These are phyloP conservation scores for Rhopilema esculentum DNA, from an alignment of 30 jellyfish, hydroid and myxozoan genomes.

Conservation along the genomic window DNA sequence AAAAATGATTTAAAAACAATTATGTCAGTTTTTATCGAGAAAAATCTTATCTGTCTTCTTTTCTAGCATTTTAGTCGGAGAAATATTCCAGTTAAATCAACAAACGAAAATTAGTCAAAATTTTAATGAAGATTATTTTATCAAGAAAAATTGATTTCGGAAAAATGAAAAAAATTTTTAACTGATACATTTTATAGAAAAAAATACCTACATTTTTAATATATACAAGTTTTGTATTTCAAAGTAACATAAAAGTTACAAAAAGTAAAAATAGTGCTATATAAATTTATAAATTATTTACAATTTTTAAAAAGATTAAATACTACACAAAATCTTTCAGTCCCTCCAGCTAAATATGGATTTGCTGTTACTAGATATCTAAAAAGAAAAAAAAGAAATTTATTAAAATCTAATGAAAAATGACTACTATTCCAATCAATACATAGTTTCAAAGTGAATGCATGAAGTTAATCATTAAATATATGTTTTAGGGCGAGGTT, in stretches of 20 bases:
- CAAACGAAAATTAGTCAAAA: too few relatives aligned
- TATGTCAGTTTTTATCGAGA: too few relatives aligned
- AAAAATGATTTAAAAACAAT: too few relatives aligned
- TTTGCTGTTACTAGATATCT: conserved; percentile 79
- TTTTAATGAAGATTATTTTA: too few relatives aligned
- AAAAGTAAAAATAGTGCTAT: neutral
- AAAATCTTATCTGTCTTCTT: too few relatives aligned
- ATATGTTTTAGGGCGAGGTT: too few relatives aligned
- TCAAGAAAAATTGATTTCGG: too few relatives aligned
- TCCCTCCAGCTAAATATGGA: conserved; percentile 81
- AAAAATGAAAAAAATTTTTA: too few relatives aligned
- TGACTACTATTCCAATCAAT: neutral
- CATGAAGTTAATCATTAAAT: neutral
- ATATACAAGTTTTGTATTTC: neutral
- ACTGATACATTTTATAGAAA: conserved; percentile 5
- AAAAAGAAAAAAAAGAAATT: conserved; percentile 28
- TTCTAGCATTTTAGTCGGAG: too few relatives aligned
- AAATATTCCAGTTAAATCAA: too few relatives aligned
- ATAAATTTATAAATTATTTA: conserved; percentile 2
- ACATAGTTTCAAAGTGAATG: neutral
- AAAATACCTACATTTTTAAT: neutral
- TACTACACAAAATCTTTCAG: neutral
- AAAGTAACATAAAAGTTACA: too few relatives aligned
- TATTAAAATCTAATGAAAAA: neutral
- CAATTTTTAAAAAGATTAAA: neutral